phyloP scores from a whole-genome alignment of 2,888 invertebrate species.

The Pristionchus fissidentatus region DNA sequence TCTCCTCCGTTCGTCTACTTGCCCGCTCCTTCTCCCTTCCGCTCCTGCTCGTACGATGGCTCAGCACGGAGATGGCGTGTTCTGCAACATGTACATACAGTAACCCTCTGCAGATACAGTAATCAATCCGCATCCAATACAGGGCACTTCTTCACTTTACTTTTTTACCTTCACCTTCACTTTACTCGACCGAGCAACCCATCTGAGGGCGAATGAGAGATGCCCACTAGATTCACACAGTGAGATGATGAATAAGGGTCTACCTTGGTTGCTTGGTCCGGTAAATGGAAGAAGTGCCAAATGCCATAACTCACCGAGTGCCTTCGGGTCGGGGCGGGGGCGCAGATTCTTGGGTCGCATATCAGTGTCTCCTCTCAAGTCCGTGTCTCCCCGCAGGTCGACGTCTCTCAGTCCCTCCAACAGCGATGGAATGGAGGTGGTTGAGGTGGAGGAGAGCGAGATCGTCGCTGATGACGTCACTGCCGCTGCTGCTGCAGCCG shows the following conservation, averaged over 20 bases:
- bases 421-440: conserved; percentile 9
- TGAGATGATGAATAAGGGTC: too few relatives aligned
- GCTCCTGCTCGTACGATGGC: neutral
- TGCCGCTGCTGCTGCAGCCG: neutral
- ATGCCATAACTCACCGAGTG: too few relatives aligned
- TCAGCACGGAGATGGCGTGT: conserved; percentile 1
- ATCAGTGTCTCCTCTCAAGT: neutral
- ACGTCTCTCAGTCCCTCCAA: neutral
- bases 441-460: neutral
- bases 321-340: too few relatives aligned
- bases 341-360: too few relatives aligned
- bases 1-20: neutral
- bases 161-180: too few relatives aligned
- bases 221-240: too few relatives aligned
- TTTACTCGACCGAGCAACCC: too few relatives aligned
- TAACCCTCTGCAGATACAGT: neutral
- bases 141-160: too few relatives aligned
- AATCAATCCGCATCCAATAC: neutral
- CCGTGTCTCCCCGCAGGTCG: neutral
- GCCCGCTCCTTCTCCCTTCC: neutral
- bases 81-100: neutral
- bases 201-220: too few relatives aligned
- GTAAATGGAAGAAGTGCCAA: too few relatives aligned
- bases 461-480: neutral
- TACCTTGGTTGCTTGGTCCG: too few relatives aligned